Evolutionary conservation across 2,113 vertebrate species (phyloP).

Genomic region (Ardeotis arabs): DNA sequence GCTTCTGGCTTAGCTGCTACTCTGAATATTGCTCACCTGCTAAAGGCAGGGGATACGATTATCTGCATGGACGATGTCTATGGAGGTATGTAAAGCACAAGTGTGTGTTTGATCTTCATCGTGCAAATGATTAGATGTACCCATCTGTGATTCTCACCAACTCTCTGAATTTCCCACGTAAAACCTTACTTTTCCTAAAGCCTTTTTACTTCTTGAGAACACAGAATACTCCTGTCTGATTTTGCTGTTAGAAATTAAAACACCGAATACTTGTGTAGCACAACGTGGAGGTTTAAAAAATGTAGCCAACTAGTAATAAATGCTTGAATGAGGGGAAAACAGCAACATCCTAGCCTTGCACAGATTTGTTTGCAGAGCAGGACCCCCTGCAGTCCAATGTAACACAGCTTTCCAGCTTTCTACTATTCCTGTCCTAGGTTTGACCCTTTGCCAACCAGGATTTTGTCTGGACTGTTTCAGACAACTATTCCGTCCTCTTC

Average conservation of each 20-base stretch:
- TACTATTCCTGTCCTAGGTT: not conserved
- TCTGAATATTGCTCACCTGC: conserved; percentile 85
- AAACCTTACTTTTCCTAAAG: not conserved
- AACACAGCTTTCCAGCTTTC: not conserved
- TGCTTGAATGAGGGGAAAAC: not conserved
- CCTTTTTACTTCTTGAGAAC: not conserved
- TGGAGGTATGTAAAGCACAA: conserved; percentile 78
- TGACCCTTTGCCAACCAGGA: not conserved
- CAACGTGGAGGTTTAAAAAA: not conserved
- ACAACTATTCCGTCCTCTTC: not conserved
- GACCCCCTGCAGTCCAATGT: not conserved
- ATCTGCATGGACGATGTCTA: conserved; percentile 93
- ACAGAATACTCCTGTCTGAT: not conserved
- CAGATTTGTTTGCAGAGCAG: not conserved
- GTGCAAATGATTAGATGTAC: not conserved
- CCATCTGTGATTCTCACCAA: not conserved
- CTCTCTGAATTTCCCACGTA: not conserved
- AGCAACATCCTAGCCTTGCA: not conserved
- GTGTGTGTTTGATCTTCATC: not conserved
- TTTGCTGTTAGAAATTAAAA: not conserved
- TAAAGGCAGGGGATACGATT: conserved; percentile 87
- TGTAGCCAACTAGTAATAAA: too few relatives aligned
- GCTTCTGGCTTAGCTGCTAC: conserved; percentile 90
- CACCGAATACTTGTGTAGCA: not conserved
- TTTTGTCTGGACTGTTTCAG: not conserved